Base-by-base conservation (phyloP, 2,888 invertebrate genomes). In the Minunthozetes semirufus region DNA sequence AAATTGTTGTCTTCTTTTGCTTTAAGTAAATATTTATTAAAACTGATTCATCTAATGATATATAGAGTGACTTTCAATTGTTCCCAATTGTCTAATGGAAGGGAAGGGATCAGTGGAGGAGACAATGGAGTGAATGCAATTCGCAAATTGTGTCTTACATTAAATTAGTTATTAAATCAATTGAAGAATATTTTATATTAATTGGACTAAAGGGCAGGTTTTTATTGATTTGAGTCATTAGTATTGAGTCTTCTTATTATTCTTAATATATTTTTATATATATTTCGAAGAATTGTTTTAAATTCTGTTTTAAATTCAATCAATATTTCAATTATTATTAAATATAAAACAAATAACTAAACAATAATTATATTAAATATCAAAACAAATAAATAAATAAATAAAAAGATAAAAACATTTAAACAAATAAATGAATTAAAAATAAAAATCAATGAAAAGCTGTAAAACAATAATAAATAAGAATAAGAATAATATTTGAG, bases 121-220 rank as follows among this genome's bases (percentile, higher is more conserved):
- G 53, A 53, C 19, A 50, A 50, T 50, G 50, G 50, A 50, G 50
- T 50, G 50, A 50, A 50, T 50, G 50, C n/a, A 50, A n/a, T 50
- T 11, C 50, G 17, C 50, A n/a, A 42, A 50, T 17, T 50, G 50
- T 50, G 17, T 50, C 5, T 15, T 11, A 15, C 46, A 17, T n/a
- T 9, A n/a, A 50, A 50, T n/a, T 17, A 50, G n/a, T 50, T 50
- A 50, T n/a, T 50, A 15, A 11, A 48, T 48, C 2, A 48, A 48
- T 48, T 48, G 8, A 50, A n/a, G 9, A 13, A 42, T 42, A 42
- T 42, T 9, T 61, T 66, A 38, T 66, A 66, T 8, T 66, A 66
- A 38, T 66, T 63, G 63, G 63, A 63, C 68, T 68, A 48, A 48
- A 70, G 70, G 70, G 70, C 70, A 70, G 70, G 70, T 70, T 27